Conservation (phyloP, 2,797 vertebrate genomes). For the Rhinophrynus dorsalis region DNA sequence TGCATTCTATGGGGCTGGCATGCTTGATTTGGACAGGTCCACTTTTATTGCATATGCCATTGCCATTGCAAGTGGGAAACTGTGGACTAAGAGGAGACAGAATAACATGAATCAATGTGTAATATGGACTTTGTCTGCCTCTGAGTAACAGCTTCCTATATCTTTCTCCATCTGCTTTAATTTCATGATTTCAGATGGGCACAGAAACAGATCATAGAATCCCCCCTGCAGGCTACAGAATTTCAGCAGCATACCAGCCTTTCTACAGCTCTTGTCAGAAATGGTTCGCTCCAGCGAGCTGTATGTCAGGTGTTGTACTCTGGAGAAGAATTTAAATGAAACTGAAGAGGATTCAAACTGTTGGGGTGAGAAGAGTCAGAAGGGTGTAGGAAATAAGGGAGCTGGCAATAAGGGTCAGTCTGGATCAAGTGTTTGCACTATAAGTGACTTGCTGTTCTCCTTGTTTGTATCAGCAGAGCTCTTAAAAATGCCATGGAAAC, state of each 20-base stretch:
- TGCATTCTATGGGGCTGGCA: no score
- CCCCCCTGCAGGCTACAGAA: constrained; percentile 16
- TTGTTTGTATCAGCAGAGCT: background rate
- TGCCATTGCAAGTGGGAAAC: no score
- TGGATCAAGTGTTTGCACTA: background rate
- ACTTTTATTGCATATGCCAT: no score
- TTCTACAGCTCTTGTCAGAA: constrained; percentile 23
- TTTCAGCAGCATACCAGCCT: constrained; percentile 13
- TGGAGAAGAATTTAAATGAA: constrained; percentile 27
- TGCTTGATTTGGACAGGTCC: no score
- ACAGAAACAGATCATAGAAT: constrained; percentile 22
- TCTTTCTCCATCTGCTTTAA: constrained; percentile 15
- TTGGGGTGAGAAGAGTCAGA: constrained; percentile 1
- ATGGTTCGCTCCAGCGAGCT: constrained; percentile 22
- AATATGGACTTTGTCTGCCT: background rate
- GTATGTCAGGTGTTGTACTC: constrained; percentile 37
- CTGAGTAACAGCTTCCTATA: constrained; percentile 2
- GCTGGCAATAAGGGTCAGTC: background rate
- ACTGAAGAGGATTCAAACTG: constrained; percentile 3
- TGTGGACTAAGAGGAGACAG: no score
- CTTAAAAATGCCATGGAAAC: constrained; percentile 1
- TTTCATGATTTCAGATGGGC: constrained; percentile 15
- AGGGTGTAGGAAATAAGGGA: background rate
- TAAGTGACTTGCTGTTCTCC: background rate
- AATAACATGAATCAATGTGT: constrained; percentile 6